phyloP scores from a whole-genome alignment of 2,797 vertebrate species.

The Pogoniulus pusillus region DNA sequence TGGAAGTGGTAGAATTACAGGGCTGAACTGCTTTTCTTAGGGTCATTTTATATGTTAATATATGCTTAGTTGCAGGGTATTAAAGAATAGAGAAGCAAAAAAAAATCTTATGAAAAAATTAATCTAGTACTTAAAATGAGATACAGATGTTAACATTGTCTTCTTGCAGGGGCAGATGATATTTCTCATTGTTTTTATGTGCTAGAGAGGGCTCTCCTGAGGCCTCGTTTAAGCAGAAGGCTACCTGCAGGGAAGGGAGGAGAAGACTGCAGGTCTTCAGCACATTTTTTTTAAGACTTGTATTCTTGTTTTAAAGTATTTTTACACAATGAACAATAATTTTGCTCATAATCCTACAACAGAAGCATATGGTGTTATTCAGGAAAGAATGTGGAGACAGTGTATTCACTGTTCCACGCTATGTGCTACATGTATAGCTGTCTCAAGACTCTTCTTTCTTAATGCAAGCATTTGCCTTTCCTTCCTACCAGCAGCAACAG shows the following conservation, averaged over 20 bases:
- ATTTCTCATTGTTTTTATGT: background rate
- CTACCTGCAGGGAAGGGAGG: rapidly evolving
- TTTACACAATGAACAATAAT: background rate
- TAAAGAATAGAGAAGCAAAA: background rate
- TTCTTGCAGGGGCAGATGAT: background rate
- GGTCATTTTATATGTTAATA: conserved; percentile 6
- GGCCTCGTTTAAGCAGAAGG: background rate
- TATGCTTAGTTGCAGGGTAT: background rate
- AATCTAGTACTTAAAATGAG: conserved; percentile 10
- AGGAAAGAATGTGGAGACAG: background rate
- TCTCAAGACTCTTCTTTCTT: background rate
- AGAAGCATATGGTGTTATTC: background rate
- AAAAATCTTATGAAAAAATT: background rate
- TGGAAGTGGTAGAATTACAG: conserved; percentile 23
- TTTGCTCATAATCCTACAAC: background rate
- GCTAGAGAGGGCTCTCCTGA: background rate
- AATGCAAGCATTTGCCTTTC: background rate
- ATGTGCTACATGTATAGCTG: background rate
- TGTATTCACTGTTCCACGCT: background rate
- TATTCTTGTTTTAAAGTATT: background rate
- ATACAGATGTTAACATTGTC: background rate
- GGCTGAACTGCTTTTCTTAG: conserved; percentile 13
- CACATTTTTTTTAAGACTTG: background rate
- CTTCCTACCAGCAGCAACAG: background rate
- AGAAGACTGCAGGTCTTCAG: background rate